Conservation (phyloP, 2,797 vertebrate species). For the Sciurus carolinensis region DNA sequence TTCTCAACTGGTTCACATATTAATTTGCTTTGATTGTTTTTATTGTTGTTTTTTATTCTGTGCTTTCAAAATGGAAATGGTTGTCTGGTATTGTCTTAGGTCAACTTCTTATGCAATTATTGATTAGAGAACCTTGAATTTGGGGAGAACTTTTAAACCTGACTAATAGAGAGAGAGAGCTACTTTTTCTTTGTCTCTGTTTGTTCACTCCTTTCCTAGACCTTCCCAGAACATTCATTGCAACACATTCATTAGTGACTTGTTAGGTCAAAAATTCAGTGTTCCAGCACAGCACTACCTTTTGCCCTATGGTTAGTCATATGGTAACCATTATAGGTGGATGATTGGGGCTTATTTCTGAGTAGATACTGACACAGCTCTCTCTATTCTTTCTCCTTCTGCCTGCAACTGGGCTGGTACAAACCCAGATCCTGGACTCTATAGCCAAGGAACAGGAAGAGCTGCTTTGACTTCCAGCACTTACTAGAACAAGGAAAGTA, state of each 20-base stretch:
- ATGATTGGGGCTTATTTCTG: neutral
- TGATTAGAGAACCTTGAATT: neutral
- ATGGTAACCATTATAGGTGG: neutral
- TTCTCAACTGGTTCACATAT: conserved; percentile 35
- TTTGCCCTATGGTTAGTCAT: neutral
- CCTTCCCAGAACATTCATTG: neutral
- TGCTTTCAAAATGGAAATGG: conserved; percentile 49
- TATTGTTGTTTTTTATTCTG: neutral
- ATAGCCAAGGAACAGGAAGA: neutral
- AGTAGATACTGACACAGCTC: neutral
- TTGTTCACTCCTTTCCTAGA: neutral
- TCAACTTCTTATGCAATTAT: conserved; percentile 34
- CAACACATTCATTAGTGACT: neutral
- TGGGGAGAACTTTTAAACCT: conserved; percentile 28
- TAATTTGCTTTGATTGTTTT: conserved; percentile 39
- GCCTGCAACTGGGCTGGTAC: neutral
- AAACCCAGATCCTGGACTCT: neutral
- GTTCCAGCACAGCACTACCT: rapidly evolving
- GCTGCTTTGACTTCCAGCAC: neutral
- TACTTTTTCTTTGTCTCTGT: neutral
- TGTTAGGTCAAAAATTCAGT: neutral
- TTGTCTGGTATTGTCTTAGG: neutral
- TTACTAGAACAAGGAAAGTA: neutral
- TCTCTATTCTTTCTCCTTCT: neutral
- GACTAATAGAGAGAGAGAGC: neutral